These are phyloP conservation scores for Parazoanthus atlanticus DNA, from an alignment of 92 coral and sea anemone genomes.

Conservation along the genomic window DNA sequence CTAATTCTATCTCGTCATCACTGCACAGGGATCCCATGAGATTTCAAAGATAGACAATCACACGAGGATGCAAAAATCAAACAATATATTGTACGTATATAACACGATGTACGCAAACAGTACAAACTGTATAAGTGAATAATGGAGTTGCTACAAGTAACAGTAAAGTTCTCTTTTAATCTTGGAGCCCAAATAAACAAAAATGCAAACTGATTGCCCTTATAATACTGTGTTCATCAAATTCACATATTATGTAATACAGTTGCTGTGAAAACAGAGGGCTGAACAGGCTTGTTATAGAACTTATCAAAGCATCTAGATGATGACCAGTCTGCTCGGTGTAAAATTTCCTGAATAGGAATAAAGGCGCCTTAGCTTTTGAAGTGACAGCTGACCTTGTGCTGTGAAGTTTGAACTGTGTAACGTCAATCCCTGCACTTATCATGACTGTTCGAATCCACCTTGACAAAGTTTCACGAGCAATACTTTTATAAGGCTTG, in stretches of 20 bases:
- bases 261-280: no score
- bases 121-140: not conserved
- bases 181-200: no score
- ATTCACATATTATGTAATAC: no score
- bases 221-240: no score
- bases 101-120: not conserved
- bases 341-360: not conserved
- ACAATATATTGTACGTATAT: not conserved
- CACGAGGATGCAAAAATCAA: not conserved
- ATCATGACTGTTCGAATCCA: slow-evolving; percentile 50
- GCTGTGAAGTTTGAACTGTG: not conserved
- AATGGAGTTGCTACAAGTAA: not conserved
- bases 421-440: not conserved
- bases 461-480: slow-evolving; percentile 39
- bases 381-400: not conserved
- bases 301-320: not conserved
- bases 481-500: slow-evolving; percentile 45
- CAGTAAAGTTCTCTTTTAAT: no score
- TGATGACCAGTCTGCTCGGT: not conserved
- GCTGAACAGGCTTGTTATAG: not conserved
- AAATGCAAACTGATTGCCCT: no score
- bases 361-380: not conserved
- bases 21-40: no score
- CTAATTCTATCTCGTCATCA: no score
- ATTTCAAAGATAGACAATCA: no score